These are phyloP conservation scores for Karalla daura DNA, from an alignment of 2,797 vertebrate genomes.

Conservation along the genomic window DNA sequence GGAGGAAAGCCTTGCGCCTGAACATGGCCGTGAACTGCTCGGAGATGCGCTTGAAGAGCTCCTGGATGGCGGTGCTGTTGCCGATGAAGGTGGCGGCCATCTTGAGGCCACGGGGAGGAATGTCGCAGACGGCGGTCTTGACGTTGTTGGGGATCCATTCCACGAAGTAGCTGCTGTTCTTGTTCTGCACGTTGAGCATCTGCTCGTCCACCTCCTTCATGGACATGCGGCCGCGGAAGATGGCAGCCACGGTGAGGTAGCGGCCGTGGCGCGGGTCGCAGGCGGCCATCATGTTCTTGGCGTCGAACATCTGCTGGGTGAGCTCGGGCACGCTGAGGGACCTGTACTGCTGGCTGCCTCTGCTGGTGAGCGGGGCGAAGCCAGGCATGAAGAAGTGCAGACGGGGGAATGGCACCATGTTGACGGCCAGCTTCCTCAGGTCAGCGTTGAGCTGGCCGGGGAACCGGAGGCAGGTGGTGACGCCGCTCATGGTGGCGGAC, in stretches of 20 bases:
- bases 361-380: slow-evolving; percentile 87
- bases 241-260: slow-evolving; percentile 86
- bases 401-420: slow-evolving; percentile 90
- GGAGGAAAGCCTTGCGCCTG: slow-evolving; percentile 88
- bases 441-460: slow-evolving; percentile 88
- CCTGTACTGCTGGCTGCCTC: slow-evolving; percentile 88
- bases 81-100: slow-evolving; percentile 89
- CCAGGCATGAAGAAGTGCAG: slow-evolving; percentile 90
- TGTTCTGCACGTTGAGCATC: slow-evolving; percentile 89
- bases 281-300: slow-evolving; percentile 90
- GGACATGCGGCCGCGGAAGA: slow-evolving; percentile 89
- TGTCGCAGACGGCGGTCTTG: slow-evolving; percentile 88
- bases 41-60: slow-evolving; percentile 89
- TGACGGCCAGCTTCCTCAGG: slow-evolving; percentile 86
- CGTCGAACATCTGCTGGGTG: slow-evolving; percentile 88
- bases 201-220: slow-evolving; percentile 90
- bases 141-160: slow-evolving; percentile 90
- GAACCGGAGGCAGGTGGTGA: slow-evolving; percentile 88
- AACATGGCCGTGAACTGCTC: slow-evolving; percentile 95
- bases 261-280: slow-evolving; percentile 87
- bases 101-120: slow-evolving; percentile 87
- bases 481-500: slow-evolving; percentile 87
- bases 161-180: slow-evolving; percentile 89
- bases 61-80: slow-evolving; percentile 89
- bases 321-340: slow-evolving; percentile 86